Evolutionary conservation across 2,888 invertebrate genomes (phyloP), one percentile per base, ranked within the genome.

Genomic region (Lithophane semibrunnea): DNA sequence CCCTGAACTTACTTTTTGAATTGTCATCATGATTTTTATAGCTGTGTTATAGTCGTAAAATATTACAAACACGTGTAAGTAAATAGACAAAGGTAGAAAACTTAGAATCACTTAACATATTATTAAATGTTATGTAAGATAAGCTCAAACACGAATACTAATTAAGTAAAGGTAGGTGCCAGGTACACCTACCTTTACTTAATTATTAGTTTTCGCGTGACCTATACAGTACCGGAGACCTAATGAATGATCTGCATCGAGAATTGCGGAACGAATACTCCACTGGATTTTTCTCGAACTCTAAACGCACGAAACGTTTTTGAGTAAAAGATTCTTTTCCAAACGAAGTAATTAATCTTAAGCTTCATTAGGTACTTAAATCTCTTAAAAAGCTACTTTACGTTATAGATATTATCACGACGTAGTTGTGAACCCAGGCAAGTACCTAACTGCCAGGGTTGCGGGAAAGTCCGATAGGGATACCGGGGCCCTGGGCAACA

Each of bases 101-200:
- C 13, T 60, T n/a, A 44, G 4, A 56, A 29, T 56, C n/a, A 42
- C 47, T 66, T 66, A 24, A 42, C 29, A 16, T 60, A 73, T 29
- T 3, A 60, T 74, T 37, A 42, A 42, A 49, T 21, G 3, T 24
- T 60, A 29, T 12, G 56, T 73, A 42, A 21, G 0, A 42, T 58
- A 60, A 24, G 24, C 24, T 49, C 60, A 42, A 49, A 49, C 42
- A 74, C 16, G 49, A 74, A 74, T 73, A 49, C 24, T 49, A 73
- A 60, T 73, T 58, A 49, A 29, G 37, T 37, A 24, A 29, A 13
- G 13, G 7, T 7, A 24, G 12, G 56, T 49, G 29, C 29, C 29
- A 42, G 9, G 10, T 54, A 73, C 29, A 29, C 29, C 29, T 29
- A 29, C 29, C 29, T 29, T 29, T 29, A 29, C 29, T 29, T 29